Percentiles rank a stretch among this genome's conserved stretches.
These are phyloP conservation scores for Myzus persicae DNA, from an alignment of 1,140 invertebrate species.

Conservation along the genomic window DNA sequence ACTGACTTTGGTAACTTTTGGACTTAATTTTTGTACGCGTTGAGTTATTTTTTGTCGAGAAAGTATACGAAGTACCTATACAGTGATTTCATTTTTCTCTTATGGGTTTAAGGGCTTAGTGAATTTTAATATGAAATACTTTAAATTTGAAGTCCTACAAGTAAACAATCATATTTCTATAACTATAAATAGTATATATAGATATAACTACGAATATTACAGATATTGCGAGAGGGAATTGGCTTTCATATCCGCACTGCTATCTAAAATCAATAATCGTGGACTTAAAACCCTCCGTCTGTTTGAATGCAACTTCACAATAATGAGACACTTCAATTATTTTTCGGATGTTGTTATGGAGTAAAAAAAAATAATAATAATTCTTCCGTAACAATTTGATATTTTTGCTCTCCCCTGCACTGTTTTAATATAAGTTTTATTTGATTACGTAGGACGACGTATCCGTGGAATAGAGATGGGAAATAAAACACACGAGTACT, in stretches of 20 bases:
- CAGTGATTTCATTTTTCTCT: not conserved
- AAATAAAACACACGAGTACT: not conserved
- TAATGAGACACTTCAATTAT: conserved; percentile 50
- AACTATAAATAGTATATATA: not conserved
- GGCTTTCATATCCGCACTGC: not conserved
- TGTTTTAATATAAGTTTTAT: conserved; percentile 31
- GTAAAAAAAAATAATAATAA: conserved; percentile 28
- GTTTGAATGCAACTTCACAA: conserved; percentile 13
- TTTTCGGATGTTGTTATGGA: conserved; percentile 20
- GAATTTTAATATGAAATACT: not conserved
- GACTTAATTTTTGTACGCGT: not conserved
- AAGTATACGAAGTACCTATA: not conserved
- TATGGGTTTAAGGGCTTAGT: not conserved
- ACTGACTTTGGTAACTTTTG: not conserved
- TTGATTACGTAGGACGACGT: not conserved
- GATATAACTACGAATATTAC: not conserved
- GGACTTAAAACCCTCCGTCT: not conserved
- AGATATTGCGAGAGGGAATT: not conserved
- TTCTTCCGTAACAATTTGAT: not conserved
- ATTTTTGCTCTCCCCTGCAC: not conserved
- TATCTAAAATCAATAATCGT: conserved; percentile 46
- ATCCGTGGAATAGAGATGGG: not conserved
- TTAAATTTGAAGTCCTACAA: not conserved
- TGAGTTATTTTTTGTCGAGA: not conserved
- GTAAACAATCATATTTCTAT: not conserved